Evolutionary conservation across 2,797 vertebrate species (phyloP).

Genomic region (Lagocephalus sceleratus): DNA sequence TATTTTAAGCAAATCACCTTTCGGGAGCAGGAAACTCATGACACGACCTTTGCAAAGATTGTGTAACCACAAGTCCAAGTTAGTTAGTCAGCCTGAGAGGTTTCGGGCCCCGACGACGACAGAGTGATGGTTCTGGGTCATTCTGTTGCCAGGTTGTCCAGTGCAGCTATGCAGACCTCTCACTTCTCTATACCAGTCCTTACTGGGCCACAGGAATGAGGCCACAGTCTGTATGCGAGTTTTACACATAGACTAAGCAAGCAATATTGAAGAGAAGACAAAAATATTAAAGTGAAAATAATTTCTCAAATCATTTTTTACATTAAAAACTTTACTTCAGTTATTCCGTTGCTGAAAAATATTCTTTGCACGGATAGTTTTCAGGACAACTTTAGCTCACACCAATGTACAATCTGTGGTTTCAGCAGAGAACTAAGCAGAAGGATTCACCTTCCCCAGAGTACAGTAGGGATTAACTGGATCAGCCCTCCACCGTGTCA

Average conservation of each 20-base stretch:
- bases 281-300: background rate
- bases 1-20: slow-evolving; percentile 4
- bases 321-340: too few species aligned
- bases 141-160: slow-evolving; percentile 51
- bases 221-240: slow-evolving; percentile 30
- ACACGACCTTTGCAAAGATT: slow-evolving; percentile 31
- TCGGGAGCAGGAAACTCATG: slow-evolving; percentile 8
- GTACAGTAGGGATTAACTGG: slow-evolving; percentile 57
- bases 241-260: slow-evolving; percentile 23
- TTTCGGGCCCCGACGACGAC: slow-evolving; percentile 14
- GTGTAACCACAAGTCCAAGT: slow-evolving; percentile 22
- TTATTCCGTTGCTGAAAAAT: background rate
- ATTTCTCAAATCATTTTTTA: too few species aligned
- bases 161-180: slow-evolving; percentile 54
- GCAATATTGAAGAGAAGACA: slow-evolving; percentile 25
- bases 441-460: slow-evolving; percentile 49
- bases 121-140: slow-evolving; percentile 48
- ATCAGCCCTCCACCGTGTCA: slow-evolving; percentile 46
- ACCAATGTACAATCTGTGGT: background rate
- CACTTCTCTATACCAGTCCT: slow-evolving; percentile 50
- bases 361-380: background rate
- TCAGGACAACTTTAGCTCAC: background rate
- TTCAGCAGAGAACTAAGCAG: too few species aligned
- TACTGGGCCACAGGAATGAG: slow-evolving; percentile 34
- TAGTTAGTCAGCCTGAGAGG: slow-evolving; percentile 23